phyloP scores from a whole-genome alignment of 35 echinoderm and acorn worm species.

The Heliocidaris tuberculata region DNA sequence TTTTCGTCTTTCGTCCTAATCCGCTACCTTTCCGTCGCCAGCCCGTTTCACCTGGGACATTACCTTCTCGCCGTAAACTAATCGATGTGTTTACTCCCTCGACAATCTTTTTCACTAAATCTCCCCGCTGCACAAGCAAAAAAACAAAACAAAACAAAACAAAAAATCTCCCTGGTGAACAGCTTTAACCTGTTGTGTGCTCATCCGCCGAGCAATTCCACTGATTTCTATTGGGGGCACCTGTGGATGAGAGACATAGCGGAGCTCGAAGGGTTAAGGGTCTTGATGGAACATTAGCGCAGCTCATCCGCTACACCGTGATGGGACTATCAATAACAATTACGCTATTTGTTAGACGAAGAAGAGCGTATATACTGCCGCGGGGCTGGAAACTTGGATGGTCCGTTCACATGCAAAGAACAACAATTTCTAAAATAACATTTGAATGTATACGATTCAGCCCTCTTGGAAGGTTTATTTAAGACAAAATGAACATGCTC shows the following conservation, averaged over 20 bases:
- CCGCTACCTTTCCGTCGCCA: neutral
- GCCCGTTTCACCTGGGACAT: neutral
- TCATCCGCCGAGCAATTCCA: neutral
- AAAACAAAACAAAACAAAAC: too few relatives aligned
- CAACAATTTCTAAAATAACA: too few relatives aligned
- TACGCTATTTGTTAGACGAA: slow-evolving; percentile 5
- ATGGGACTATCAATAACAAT: slow-evolving; percentile 17
- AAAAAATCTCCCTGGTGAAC: neutral
- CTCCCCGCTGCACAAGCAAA: neutral
- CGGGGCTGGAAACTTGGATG: neutral
- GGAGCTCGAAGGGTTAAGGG: neutral
- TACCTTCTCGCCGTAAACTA: neutral
- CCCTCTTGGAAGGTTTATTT: too few relatives aligned
- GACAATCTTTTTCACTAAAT: slow-evolving; percentile 10
- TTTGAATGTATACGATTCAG: too few relatives aligned
- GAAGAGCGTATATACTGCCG: neutral
- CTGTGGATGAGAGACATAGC: neutral
- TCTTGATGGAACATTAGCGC: neutral
- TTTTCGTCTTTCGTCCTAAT: neutral
- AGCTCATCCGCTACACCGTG: neutral
- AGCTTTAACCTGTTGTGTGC: neutral
- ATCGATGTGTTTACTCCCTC: slow-evolving; percentile 15
- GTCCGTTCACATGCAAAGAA: neutral
- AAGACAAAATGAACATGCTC: too few relatives aligned
- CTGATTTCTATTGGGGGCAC: neutral